phyloP scores from a whole-genome alignment of 2,113 vertebrate genomes.

The Smithornis capensis region DNA sequence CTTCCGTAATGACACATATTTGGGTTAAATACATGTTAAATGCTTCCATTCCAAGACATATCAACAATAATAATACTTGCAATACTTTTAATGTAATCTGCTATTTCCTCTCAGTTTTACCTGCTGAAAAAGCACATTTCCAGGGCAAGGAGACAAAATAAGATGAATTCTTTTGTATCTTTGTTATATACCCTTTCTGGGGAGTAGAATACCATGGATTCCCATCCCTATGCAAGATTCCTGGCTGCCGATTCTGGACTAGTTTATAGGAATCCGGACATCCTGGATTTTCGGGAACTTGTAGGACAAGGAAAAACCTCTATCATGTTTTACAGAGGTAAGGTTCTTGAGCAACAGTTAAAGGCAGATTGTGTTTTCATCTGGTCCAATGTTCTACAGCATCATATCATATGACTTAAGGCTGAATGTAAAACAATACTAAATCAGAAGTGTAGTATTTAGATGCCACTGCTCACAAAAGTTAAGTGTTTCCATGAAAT shows the following conservation, averaged over 20 bases:
- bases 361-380: neutral
- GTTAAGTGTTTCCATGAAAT: neutral
- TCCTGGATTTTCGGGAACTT: neutral
- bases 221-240: neutral
- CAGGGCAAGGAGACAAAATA: neutral
- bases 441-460: neutral
- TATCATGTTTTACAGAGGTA: neutral
- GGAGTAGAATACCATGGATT: neutral
- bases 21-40: neutral
- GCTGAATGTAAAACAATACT: neutral
- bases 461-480: neutral
- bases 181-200: neutral
- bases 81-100: neutral
- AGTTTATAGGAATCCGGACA: neutral
- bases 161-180: neutral
- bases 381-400: neutral
- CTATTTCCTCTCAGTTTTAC: neutral
- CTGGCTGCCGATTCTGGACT: neutral
- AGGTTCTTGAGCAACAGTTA: neutral
- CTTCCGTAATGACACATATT: neutral
- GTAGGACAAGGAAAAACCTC: neutral
- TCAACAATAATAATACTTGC: neutral
- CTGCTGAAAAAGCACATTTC: neutral
- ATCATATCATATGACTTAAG: neutral
- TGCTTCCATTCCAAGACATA: neutral